Percentiles rank a stretch among this genome's conserved stretches.
Evolutionary conservation across 2,888 invertebrate genomes (phyloP).

Genomic region (Drosophila phalerata): DNA sequence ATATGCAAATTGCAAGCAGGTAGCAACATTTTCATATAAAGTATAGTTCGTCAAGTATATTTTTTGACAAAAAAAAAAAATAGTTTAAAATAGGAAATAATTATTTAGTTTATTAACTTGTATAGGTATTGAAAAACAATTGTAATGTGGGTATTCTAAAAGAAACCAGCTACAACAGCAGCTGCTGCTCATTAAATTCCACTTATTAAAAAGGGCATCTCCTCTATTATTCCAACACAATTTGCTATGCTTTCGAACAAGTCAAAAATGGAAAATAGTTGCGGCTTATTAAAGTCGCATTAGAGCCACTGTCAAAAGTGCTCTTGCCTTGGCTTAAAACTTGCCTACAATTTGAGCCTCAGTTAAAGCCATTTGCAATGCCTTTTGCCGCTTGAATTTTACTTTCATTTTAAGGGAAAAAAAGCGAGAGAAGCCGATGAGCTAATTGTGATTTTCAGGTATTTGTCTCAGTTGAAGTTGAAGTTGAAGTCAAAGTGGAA

Average conservation of each 20-base stretch:
- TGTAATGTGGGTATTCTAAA: no score
- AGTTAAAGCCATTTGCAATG: constrained; percentile 29
- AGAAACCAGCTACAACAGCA: constrained; percentile 2
- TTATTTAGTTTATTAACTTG: no score
- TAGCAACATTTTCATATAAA: constrained; percentile 6
- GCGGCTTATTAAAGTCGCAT: constrained; percentile 63
- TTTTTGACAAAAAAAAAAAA: no score
- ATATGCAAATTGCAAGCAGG: constrained; percentile 32
- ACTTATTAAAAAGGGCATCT: constrained; percentile 2
- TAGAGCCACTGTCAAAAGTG: constrained; percentile 36
- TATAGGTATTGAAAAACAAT: no score
- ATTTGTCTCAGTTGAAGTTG: constrained; percentile 8
- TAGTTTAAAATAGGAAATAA: no score
- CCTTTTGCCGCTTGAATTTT: constrained; percentile 26
- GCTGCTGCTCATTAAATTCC: constrained; percentile 41
- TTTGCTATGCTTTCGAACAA: constrained; percentile 47
- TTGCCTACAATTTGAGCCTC: neutral
- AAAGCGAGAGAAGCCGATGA: constrained; percentile 21
- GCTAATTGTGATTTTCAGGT: constrained; percentile 38
- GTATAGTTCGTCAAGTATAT: no score
- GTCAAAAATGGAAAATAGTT: constrained; percentile 31
- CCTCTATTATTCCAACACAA: constrained; percentile 21
- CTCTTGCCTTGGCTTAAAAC: constrained; percentile 27
- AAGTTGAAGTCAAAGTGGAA: neutral
- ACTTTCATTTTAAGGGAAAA: constrained; percentile 42